Evolutionary conservation across 2,888 invertebrate species (phyloP), one percentile per base, ranked within the genome.

Genomic region (Ophioninae sp.): DNA sequence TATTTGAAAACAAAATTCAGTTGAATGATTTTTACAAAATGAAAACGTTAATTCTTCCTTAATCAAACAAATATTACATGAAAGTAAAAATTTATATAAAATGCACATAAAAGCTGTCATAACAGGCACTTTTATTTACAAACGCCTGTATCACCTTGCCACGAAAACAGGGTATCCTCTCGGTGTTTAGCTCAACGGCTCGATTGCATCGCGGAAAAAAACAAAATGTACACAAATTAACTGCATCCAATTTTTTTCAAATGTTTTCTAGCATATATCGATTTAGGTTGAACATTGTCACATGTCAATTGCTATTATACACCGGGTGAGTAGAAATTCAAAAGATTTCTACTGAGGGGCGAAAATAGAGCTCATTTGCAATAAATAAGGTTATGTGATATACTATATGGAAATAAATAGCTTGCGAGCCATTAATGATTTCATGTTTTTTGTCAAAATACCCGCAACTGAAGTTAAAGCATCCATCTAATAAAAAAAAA

Each of bases 111-210:
- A 41, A 73, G 68, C 68, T 77, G 6, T 74, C 51, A 83, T 81
- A 64, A 7, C 17, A 22, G 51, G 63, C 51, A 23, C 17, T 41
- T 81, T 81, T 84, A 78, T 81, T 84, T 84, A 81, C 81, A 81
- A 81, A 65, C 73, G 75, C 59, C 30, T 71, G 22, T 68, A 64
- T 44, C 69, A 39, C 44, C 1, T 10, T 37, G 69, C 51, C 58
- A 51, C 41, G 44, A 51, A 10, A 75, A 58, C 75, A 58, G 67
- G 44, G 79, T 75, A 63, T 78, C 73, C 78, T 84, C 81, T 79
- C 81, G 37, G 81, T 68, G 79, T 81, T 41, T 17, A 71, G 71
- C 67, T 44, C 67, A 56, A 13, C 75, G 13, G 7, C 23, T 64
- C 61, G 58, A 44, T 44, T 37, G 20, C 44, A n/a, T 23, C 10